phyloP scores from a whole-genome alignment of 2,888 invertebrate genomes.

The Pantelozetes paolii region DNA sequence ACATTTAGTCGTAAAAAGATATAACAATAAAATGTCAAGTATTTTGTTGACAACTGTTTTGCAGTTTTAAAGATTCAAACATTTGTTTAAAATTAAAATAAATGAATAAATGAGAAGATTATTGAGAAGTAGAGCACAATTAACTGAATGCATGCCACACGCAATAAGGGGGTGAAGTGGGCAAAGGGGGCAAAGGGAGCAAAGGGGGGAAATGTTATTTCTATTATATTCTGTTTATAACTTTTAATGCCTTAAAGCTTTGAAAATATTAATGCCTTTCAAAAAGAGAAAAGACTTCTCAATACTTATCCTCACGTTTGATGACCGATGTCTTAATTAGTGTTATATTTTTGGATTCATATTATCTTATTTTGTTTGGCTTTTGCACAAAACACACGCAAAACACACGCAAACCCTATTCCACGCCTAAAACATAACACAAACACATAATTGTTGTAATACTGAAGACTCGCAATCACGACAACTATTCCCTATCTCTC shows the following conservation, averaged over 20 bases:
- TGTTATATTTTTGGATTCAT: background rate
- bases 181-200: too few relatives aligned
- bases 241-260: background rate
- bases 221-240: conserved; percentile 1
- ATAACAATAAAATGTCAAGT: background rate
- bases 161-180: background rate
- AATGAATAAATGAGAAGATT: too few relatives aligned
- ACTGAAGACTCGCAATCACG: conserved; percentile 8
- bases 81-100: too few relatives aligned
- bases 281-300: background rate
- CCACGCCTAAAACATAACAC: conserved; percentile 17
- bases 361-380: too few relatives aligned
- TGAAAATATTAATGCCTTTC: background rate
- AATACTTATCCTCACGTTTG: background rate
- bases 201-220: background rate
- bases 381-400: too few relatives aligned
- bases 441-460: conserved; percentile 21
- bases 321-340: conserved; percentile 31
- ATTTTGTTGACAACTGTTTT: background rate
- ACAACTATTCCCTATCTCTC: conserved; percentile 11
- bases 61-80: too few relatives aligned
- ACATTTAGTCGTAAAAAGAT: too few relatives aligned
- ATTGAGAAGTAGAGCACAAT: too few relatives aligned
- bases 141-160: background rate
- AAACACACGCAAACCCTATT: conserved; percentile 12